Evolutionary conservation across 1,140 invertebrate species (phyloP).

Genomic region (Scaptomyza montana): DNA sequence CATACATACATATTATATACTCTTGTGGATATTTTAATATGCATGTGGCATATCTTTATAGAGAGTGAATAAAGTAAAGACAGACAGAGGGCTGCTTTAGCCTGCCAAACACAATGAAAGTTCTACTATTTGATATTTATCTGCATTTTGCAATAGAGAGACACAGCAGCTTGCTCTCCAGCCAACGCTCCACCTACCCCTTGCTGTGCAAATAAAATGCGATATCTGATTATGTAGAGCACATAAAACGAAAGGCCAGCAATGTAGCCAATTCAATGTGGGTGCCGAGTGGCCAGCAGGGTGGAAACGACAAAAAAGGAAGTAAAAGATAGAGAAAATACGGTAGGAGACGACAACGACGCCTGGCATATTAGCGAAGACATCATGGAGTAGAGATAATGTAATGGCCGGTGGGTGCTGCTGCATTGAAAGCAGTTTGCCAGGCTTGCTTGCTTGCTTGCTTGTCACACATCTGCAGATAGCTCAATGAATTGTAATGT

Average conservation of each 20-base stretch:
- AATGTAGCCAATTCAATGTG: conserved; percentile 20
- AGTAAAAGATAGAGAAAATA: not conserved
- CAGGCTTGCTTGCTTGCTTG: conserved; percentile 31
- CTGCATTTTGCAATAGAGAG: conserved; percentile 58
- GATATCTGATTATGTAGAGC: conserved; percentile 80
- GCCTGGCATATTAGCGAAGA: conserved; percentile 71
- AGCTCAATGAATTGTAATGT: conserved; percentile 63
- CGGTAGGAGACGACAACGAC: conserved; percentile 39
- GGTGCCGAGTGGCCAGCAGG: conserved; percentile 36
- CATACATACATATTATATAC: not conserved
- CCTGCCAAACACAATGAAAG: conserved; percentile 60
- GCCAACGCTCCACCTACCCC: not conserved
- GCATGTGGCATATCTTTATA: conserved; percentile 9
- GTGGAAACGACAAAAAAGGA: conserved; percentile 27
- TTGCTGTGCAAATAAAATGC: conserved; percentile 71
- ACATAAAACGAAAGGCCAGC: conserved; percentile 57
- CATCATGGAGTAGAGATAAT: conserved; percentile 65
- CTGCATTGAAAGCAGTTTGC: conserved; percentile 38
- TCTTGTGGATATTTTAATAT: conserved; percentile 5
- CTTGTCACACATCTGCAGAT: conserved; percentile 46
- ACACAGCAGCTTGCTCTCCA: not conserved
- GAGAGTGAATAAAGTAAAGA: not conserved
- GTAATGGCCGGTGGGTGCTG: conserved; percentile 60
- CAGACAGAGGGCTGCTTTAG: conserved; percentile 10
- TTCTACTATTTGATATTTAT: conserved; percentile 82